Conservation (phyloP, 2,888 invertebrate species). For the Fabriciana adippe region DNA sequence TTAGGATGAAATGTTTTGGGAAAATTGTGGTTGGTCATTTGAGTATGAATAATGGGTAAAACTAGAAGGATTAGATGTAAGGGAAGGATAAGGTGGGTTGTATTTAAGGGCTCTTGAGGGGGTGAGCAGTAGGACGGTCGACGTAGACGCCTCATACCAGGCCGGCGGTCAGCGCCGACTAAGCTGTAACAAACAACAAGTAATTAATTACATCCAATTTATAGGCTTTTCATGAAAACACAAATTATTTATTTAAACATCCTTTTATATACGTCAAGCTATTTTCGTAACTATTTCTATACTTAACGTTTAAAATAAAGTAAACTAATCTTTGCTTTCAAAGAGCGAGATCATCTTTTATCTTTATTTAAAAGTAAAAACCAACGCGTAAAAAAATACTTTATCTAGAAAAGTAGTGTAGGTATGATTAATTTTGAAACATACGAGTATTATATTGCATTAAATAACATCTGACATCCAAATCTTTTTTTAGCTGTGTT, state of each 20-base stretch:
- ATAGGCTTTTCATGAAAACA: slow-evolving; percentile 7
- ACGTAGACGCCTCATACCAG: slow-evolving; percentile 73
- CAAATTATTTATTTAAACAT: slow-evolving; percentile 6
- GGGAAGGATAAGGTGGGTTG: slow-evolving; percentile 53
- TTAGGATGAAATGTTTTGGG: slow-evolving; percentile 11
- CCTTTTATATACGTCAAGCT: not conserved
- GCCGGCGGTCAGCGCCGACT: slow-evolving; percentile 46
- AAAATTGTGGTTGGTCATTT: slow-evolving; percentile 52
- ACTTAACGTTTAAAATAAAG: not conserved
- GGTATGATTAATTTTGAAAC: too few species aligned
- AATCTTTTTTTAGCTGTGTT: too few species aligned
- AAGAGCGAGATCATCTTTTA: too few species aligned
- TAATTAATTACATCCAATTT: slow-evolving; percentile 20
- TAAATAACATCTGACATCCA: too few species aligned
- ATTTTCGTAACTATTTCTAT: not conserved
- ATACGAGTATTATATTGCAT: too few species aligned
- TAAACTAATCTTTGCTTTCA: not conserved
- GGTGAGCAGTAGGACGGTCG: slow-evolving; percentile 59
- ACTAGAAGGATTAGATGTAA: slow-evolving; percentile 51
- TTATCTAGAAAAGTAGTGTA: too few species aligned
- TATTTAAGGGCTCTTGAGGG: slow-evolving; percentile 64
- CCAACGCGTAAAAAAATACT: too few species aligned
- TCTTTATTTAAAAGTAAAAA: too few species aligned
- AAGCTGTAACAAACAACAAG: slow-evolving; percentile 43
- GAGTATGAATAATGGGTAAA: slow-evolving; percentile 54